Base-by-base conservation (phyloP, 2,797 vertebrate genomes). In the Darevskia nairensis region DNA sequence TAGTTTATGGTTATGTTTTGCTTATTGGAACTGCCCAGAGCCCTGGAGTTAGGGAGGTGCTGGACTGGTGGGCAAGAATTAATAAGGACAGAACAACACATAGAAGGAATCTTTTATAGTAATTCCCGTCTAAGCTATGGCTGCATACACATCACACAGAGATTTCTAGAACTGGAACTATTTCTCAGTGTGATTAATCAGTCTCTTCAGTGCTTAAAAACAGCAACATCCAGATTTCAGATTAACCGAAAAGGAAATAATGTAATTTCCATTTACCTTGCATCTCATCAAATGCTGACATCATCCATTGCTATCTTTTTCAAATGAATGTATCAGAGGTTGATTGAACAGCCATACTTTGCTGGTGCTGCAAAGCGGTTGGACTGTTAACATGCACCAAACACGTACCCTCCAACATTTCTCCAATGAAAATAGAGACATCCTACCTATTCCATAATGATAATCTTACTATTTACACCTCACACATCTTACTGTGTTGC, bases 81-180 rank as follows among this genome's bases (percentile, higher is more conserved):
- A 89, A 92, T n/a, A 19, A 90, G 87, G 91, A 86, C 90, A 92
- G 69, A 78, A 41, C 91, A 89, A 91, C 83, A 90, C 72, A 69
- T 84, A 89, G 86, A 93, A 92, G 94, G 91, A 93, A 90, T 89
- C 81, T 86, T 90, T 93, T 89, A 88, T 0, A 81, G 82, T 91
- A 92, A 94, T 93, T 92, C 86, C 89, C 90, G 91, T 93, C 90
- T 89, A 90, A 93, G 93, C 89, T 92, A 90, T 93, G 93, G 64
- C 50, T 55, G 50, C 50, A 55, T 55, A 55, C 50, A 55, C 50
- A 55, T 55, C 50, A 55, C 35, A 64, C 80, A 39, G 19, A 35
- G 27, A 55, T 80, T 71, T 23, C 6, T 23, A n/a, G 69, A 71
- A 55, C 35, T 72, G 19, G 46, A 80, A 41, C 8, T 61, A 4